Base-by-base conservation (phyloP, 1,140 invertebrate species). In the Ladona fulva region DNA sequence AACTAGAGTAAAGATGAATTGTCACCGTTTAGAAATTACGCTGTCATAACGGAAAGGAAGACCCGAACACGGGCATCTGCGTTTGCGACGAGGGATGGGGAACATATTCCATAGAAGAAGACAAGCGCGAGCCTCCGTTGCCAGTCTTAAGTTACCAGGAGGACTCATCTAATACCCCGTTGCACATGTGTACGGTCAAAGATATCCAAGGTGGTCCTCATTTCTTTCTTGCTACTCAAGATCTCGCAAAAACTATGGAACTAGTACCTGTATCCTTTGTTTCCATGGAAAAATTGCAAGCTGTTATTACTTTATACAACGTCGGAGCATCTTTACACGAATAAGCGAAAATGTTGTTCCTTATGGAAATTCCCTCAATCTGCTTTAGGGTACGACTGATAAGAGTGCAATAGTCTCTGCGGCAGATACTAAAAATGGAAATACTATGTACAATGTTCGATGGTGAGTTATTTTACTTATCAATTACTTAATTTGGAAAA, bases 1-100 rank as follows among this genome's bases (percentile, higher is more conserved):
- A 37, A 37, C 29, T 1, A 37, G 52, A 76, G 78, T 42, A 19
- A 77, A 81, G 75, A 76, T 77, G 0, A 80, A 77, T 75, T 80
- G 80, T 75, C 16, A 81, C 12, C 52, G 80, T 74, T 14, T 52
- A 80, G 78, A 81, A 80, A 24, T 52, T 81, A 25, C 77, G 80
- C 59, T 84, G 83, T 76, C 82, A 84, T 76, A 81, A 82, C 66
- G 83, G 83, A 0, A 78, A 78, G 25, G 42, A 82, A 24, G 79
- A 81, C 44, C 79, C 81, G 25, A 52, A 59, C n/a, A 82, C 80
- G 6, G 81, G 80, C 6, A 75, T 81, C 37, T 84, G 83, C 77
- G 75, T 76, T 24, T 84, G 83, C 77, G 24, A 81, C 25, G 66
- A 77, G 12, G 83, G 83, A 14, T 84, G 83, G 83, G 78, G 78